phyloP scores from a whole-genome alignment of 2,113 vertebrate species.

The Trochalopteron elliotii region DNA sequence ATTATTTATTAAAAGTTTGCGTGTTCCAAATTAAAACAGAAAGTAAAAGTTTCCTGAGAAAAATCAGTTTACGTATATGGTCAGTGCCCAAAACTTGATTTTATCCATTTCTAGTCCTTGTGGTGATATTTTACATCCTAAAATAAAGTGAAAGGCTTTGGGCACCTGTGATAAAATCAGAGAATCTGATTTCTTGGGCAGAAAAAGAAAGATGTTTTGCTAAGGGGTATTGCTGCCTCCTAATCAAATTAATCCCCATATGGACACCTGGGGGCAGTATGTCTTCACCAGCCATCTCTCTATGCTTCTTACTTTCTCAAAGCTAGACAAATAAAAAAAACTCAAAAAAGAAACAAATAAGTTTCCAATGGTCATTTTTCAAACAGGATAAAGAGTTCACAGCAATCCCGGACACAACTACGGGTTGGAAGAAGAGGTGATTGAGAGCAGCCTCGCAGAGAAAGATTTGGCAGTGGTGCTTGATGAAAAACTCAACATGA shows the following conservation, averaged over 20 bases:
- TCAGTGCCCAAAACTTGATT: background rate
- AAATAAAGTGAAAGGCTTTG: background rate
- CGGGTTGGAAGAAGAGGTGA: background rate
- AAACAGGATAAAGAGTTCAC: background rate
- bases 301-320: background rate
- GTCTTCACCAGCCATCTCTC: background rate
- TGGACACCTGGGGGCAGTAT: slow-evolving; percentile 56
- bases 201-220: background rate
- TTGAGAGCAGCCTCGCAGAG: background rate
- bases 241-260: background rate
- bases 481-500: background rate
- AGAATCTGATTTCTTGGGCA: background rate
- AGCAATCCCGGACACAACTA: background rate
- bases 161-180: background rate
- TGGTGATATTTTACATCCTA: background rate
- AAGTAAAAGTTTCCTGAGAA: background rate
- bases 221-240: background rate
- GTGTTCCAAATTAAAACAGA: background rate
- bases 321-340: background rate
- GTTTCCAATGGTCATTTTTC: background rate
- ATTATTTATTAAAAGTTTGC: background rate
- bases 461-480: background rate
- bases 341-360: background rate
- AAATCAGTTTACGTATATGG: background rate
- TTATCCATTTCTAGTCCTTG: background rate